Percentiles rank a stretch among this genome's conserved stretches.
These are phyloP conservation scores for Trochalopteron elliotii DNA, from an alignment of 2,113 vertebrate genomes.

Conservation along the genomic window DNA sequence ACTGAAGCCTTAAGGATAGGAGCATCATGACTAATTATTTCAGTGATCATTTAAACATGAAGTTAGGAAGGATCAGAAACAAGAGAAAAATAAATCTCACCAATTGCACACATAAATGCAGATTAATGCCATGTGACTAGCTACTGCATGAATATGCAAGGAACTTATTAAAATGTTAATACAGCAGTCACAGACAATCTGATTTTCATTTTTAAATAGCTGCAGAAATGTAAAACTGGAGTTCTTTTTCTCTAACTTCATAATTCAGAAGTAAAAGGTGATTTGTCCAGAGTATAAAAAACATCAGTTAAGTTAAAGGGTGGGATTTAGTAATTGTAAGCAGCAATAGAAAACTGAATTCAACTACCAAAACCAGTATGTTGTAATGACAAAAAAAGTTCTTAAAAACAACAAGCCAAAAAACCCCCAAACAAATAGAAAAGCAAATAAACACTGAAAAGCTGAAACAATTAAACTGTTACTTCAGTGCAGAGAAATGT, in stretches of 20 bases:
- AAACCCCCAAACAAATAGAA: not conserved
- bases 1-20: not conserved
- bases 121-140: not conserved
- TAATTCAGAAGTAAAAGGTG: not conserved
- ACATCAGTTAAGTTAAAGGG: not conserved
- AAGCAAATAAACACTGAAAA: not conserved
- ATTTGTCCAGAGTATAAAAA: not conserved
- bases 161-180: not conserved
- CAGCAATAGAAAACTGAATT: not conserved
- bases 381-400: not conserved
- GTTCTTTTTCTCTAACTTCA: not conserved
- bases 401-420: not conserved
- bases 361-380: not conserved
- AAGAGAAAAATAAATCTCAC: conserved; percentile 1
- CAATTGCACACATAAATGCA: conserved; percentile 13
- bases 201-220: not conserved
- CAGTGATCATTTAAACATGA: not conserved
- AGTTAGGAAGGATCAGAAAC: not conserved
- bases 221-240: not conserved
- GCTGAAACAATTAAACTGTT: not conserved
- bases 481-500: not conserved
- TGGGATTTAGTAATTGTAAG: not conserved
- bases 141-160: not conserved
- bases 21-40: not conserved
- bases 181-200: not conserved